phyloP scores from a whole-genome alignment of 2,113 vertebrate genomes.

The Eudyptes chrysolophus region DNA sequence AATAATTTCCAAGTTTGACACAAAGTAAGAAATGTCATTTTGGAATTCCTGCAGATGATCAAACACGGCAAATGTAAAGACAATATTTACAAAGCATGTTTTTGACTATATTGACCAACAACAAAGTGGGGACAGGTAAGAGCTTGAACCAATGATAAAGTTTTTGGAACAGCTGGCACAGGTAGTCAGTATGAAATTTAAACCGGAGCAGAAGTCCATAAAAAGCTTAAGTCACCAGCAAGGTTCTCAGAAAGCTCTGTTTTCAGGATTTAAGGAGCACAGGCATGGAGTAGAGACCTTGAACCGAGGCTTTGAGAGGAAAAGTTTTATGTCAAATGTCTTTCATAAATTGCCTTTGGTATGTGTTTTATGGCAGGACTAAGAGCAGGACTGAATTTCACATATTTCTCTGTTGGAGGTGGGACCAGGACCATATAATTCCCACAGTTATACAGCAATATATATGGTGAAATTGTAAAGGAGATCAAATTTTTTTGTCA shows the following conservation, averaged over 20 bases:
- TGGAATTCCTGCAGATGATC: not conserved
- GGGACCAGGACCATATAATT: not conserved
- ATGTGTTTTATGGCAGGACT: not conserved
- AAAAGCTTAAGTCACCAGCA: not conserved
- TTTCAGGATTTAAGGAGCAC: not conserved
- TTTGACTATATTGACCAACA: not conserved
- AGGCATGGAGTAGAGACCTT: not conserved
- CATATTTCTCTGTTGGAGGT: not conserved
- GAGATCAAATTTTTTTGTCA: not conserved
- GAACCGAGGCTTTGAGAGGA: not conserved
- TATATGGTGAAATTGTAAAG: not conserved
- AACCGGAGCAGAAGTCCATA: not conserved
- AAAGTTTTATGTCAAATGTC: not conserved
- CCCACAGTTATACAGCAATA: not conserved
- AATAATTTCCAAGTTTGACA: slow-evolving; percentile 46
- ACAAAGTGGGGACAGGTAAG: not conserved
- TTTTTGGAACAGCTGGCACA: not conserved
- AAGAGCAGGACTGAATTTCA: not conserved
- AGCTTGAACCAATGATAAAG: not conserved
- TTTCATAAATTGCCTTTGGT: not conserved
- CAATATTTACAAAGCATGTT: not conserved
- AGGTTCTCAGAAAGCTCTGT: not conserved
- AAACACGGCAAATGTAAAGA: not conserved
- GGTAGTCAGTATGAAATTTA: not conserved
- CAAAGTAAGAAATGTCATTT: slow-evolving; percentile 21